Conservation (phyloP, 2,113 vertebrate genomes). For the Myotis lucifugus region DNA sequence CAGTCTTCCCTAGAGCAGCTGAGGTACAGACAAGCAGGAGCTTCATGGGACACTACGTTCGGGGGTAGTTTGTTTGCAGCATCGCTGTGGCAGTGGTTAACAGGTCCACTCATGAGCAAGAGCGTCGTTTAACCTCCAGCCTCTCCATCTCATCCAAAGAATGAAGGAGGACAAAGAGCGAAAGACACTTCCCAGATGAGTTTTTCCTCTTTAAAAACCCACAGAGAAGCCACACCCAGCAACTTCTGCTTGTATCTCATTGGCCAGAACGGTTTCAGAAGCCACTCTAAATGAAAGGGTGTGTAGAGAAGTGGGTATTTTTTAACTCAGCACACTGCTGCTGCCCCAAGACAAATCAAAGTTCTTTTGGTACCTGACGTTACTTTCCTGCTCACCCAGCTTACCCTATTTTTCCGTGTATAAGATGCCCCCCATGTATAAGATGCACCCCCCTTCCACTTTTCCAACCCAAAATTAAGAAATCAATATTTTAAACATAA, state of each 20-base stretch:
- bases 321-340: not conserved
- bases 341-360: not conserved
- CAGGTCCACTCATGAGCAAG: not conserved
- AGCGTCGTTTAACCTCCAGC: not conserved
- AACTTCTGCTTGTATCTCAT: not conserved
- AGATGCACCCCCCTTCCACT: no score
- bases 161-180: slow-evolving; percentile 4
- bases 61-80: not conserved
- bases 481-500: no score
- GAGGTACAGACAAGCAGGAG: not conserved
- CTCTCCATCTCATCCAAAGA: not conserved
- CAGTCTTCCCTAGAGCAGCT: not conserved
- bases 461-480: no score
- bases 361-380: not conserved
- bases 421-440: no score
- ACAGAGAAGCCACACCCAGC: not conserved
- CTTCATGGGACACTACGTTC: not conserved
- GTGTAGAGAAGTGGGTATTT: not conserved
- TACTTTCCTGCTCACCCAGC: not conserved
- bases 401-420: not conserved
- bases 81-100: not conserved
- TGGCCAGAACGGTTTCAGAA: not conserved
- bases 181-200: not conserved
- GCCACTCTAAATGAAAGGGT: not conserved
- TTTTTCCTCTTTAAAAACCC: slow-evolving; percentile 21